phyloP scores from a whole-genome alignment of 2,113 vertebrate genomes.

The Colius striatus region DNA sequence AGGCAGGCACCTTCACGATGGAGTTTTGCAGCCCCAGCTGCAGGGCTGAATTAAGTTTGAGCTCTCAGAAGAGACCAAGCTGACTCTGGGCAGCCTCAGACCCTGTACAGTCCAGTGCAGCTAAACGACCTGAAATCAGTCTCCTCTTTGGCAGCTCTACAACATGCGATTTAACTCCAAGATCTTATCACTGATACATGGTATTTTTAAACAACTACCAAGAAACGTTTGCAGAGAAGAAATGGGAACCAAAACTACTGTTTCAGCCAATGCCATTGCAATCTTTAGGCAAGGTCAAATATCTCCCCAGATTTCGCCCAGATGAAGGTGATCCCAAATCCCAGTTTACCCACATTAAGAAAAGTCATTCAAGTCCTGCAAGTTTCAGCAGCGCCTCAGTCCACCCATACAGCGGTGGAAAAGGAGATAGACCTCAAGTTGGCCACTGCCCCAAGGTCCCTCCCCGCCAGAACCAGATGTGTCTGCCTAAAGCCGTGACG shows the following conservation, averaged over 20 bases:
- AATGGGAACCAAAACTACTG: conserved; percentile 12
- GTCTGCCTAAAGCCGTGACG: not conserved
- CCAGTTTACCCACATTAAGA: not conserved
- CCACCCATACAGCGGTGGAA: not conserved
- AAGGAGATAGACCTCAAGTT: not conserved
- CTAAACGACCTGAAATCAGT: not conserved
- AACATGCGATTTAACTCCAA: not conserved
- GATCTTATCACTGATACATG: not conserved
- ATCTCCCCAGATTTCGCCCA: not conserved
- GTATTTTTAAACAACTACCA: conserved; percentile 11
- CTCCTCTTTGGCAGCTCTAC: not conserved
- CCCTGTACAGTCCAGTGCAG: accelerated
- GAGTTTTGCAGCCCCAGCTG: not conserved
- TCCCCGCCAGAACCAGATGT: not conserved
- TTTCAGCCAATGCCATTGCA: not conserved
- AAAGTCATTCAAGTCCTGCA: not conserved
- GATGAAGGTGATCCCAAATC: not conserved
- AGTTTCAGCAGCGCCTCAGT: not conserved
- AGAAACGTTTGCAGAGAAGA: not conserved
- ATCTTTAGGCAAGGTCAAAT: not conserved
- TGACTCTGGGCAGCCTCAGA: not conserved
- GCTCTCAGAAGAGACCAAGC: not conserved
- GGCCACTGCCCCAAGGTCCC: not conserved
- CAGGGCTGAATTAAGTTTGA: not conserved
- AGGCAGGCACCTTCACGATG: not conserved